phyloP scores from a whole-genome alignment of 92 coral and sea anemone species.

The Muricea muricata region DNA sequence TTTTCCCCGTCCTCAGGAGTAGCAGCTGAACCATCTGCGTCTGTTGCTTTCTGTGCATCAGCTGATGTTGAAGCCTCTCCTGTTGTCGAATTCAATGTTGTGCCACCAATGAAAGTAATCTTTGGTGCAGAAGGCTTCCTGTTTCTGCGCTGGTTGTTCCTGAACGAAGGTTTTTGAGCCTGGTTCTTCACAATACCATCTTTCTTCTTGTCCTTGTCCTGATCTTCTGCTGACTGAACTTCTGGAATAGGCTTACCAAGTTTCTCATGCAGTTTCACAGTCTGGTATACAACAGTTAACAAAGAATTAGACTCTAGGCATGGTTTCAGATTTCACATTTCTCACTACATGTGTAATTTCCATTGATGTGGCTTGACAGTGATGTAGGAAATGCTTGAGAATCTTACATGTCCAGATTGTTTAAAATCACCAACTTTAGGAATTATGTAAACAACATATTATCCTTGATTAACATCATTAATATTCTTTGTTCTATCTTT shows the following conservation, averaged over 20 bases:
- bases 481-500: too few species aligned
- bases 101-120: constrained; percentile 93
- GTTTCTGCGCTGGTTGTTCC: constrained; percentile 46
- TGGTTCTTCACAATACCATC: constrained; percentile 75
- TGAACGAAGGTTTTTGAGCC: constrained; percentile 55
- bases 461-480: too few species aligned
- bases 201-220: constrained; percentile 75
- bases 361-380: too few species aligned
- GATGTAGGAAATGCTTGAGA: too few species aligned
- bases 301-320: too few species aligned
- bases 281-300: constrained; percentile 55
- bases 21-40: background rate
- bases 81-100: constrained; percentile 59
- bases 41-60: constrained; percentile 11
- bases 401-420: too few species aligned
- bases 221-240: constrained; percentile 81
- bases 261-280: constrained; percentile 89
- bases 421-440: too few species aligned
- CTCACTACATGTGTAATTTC: too few species aligned
- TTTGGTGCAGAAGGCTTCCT: constrained; percentile 86
- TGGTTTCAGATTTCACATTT: too few species aligned
- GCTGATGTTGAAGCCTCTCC: background rate
- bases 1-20: constrained; percentile 67
- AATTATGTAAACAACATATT: too few species aligned
- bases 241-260: constrained; percentile 99